Conservation (phyloP, 2,888 invertebrate species). For the Pterobdella sp. region DNA sequence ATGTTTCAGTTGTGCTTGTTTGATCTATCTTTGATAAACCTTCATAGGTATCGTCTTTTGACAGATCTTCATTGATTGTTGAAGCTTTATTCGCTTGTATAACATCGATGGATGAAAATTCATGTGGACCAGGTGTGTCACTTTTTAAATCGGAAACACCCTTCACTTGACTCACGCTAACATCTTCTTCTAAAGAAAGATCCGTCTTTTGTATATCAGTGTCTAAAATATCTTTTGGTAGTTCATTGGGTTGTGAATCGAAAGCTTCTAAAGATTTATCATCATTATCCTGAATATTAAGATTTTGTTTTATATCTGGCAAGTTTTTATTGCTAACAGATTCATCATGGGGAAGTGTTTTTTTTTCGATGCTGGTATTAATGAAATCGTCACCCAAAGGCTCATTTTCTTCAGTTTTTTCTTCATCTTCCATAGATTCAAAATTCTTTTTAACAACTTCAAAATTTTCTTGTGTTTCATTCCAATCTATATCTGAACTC, state of each 20-base stretch:
- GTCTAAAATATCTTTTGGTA: not conserved
- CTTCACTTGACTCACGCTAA: too few species aligned
- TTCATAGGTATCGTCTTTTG: not conserved
- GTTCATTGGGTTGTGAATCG: not conserved
- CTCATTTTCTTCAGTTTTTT: not conserved
- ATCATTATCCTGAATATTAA: not conserved
- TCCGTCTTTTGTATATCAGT: too few species aligned
- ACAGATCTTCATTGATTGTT: not conserved
- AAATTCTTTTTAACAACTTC: slow-evolving; percentile 2
- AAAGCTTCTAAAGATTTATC: not conserved
- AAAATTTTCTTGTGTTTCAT: slow-evolving; percentile 8
- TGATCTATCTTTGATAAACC: not conserved
- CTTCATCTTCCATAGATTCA: not conserved
- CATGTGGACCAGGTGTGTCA: too few species aligned
- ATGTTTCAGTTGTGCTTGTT: too few species aligned
- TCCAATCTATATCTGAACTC: slow-evolving; percentile 22
- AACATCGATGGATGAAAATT: too few species aligned
- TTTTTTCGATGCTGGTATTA: not conserved
- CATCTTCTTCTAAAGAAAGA: too few species aligned
- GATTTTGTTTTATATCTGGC: not conserved
- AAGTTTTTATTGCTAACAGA: not conserved
- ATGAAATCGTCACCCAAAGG: not conserved
- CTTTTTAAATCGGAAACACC: too few species aligned
- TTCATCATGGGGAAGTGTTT: not conserved
- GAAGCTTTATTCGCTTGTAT: not conserved